Base-by-base conservation (phyloP, 2,888 invertebrate species). In the Lithophane semibrunnea region DNA sequence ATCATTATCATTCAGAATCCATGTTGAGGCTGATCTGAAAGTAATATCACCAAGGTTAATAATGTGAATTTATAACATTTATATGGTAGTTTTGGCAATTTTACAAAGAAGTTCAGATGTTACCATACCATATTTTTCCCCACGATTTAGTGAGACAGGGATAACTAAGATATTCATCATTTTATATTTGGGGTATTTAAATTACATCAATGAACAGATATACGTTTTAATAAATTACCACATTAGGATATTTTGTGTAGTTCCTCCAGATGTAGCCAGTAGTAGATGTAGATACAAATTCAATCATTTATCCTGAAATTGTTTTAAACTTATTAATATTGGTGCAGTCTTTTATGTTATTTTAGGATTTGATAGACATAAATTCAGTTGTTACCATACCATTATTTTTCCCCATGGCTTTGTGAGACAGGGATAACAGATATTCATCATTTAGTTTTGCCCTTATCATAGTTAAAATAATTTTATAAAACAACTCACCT, bases 341-440 rank as follows among this genome's bases (percentile, higher is more conserved):
- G 58, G 18, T 16, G 10, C 13, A 63, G 0, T 13, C 1, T 21
- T 47, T 42, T n/a, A 1, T 8, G 5, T 21, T 13, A 10, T 9
- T 61, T 0, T 24, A 21, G 2, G 8, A 13, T 66, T 60, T 54
- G 4, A 24, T 44, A 2, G 16, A 44, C 0, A 37, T 12, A 24
- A 29, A 64, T 73, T 93, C 92, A 93, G 93, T 86, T 86, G 87
- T 93, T 93, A 94, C 93, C 94, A 94, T 92, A 94, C 94, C 94
- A 94, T 92, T 90, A 75, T 88, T 90, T 88, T 61, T 93, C 94
- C 91, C 93, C 93, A 94, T 70, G 93, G 83, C 84, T 93, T 90
- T 86, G 93, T 94, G 92, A 94, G 93, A 90, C 94, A 94, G 94
- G 94, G 94, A 94, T 94, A 94, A 94, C 94, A 92, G 88, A 88